Evolutionary conservation across 2,888 invertebrate genomes (phyloP).

Genomic region (Zeuzera pyrina): DNA sequence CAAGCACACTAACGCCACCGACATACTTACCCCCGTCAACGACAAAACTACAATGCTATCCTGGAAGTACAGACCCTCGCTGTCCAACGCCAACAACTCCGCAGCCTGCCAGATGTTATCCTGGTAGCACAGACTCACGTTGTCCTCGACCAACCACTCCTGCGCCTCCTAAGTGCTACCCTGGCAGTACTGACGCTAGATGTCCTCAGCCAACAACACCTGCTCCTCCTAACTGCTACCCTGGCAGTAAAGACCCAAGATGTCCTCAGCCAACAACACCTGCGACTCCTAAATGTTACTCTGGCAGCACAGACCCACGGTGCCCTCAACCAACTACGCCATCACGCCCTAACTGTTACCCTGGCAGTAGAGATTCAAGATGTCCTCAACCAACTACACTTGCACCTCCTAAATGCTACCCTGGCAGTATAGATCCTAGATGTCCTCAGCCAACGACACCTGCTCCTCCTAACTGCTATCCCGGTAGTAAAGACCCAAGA

Average conservation of each 20-base stretch:
- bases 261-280: constrained; percentile 25
- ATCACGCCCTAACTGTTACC: constrained; percentile 13
- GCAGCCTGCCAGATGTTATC: constrained; percentile 4
- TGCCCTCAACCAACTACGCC: constrained; percentile 21
- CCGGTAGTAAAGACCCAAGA: constrained; percentile 31
- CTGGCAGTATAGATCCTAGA: constrained; percentile 25
- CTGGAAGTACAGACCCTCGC: constrained; percentile 37
- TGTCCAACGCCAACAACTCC: constrained; percentile 26
- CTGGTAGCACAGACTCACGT: constrained; percentile 10
- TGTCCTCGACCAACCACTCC: constrained; percentile 18
- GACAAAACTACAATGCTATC: constrained; percentile 32
- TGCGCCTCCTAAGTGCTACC: constrained; percentile 23
- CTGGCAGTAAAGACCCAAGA: constrained; percentile 21
- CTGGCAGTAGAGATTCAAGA: constrained; percentile 19
- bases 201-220: constrained; percentile 24
- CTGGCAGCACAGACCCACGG: constrained; percentile 25
- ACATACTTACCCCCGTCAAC: too few relatives aligned
- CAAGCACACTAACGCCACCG: constrained; percentile 15
- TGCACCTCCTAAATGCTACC: constrained; percentile 20
- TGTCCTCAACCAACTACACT: constrained; percentile 24
- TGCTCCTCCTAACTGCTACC: constrained; percentile 16
- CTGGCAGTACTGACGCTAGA: constrained; percentile 24
- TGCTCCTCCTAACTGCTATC: constrained; percentile 24
- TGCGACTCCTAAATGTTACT: constrained; percentile 21
- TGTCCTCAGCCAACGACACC: constrained; percentile 15